Base-by-base conservation (phyloP, 2,888 invertebrate genomes). In the Aporophyla lueneburgensis region DNA sequence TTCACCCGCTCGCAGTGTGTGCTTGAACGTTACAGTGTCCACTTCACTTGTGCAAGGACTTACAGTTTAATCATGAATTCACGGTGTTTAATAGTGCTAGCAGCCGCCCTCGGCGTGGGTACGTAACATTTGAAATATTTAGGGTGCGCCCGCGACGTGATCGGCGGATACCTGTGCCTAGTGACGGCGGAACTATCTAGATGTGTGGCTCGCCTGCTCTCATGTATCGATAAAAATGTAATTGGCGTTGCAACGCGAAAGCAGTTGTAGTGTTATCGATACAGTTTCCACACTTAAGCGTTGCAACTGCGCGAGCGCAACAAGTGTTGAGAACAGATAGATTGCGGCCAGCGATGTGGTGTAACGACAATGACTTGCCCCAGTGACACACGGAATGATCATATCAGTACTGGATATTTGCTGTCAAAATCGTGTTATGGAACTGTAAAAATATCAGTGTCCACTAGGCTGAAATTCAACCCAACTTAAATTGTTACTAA, bases 61-160 rank as follows among this genome's bases (percentile, higher is more conserved):
- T 93, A 94, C 92, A 94, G 95, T 94, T 94, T 91, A 93, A 96
- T 89, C 91, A 97, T 97, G 96, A 94, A 96, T 96, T 94, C 96
- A 94, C 93, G 96, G 96, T 96, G 96, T 96, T 96, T 97, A 94
- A 88, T 97, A 95, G 96, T 97, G 96, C 94, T 97, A 95, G 97
- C 97, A 94, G 97, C 97, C 95, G 97, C 97, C 96, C 97, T 97
- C 96, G 97, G 97, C 97, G 97, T 97, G 97, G 97, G 97, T 97
- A 97, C 96, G 97, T 97, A 97, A 91, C 90, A 93, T 94, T 95
- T 94, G 86, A 94, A 94, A 91, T 95, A 95, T 95, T 95, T 95
- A 94, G 93, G 94, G 94, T 91, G 95, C 93, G 93, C 92, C 92
- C 65, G 70, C 67, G 71, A 73, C 67, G 71, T 76, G 71, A 59